Evolutionary conservation across 2,113 vertebrate species (phyloP).

Genomic region (Accipiter cooperii): DNA sequence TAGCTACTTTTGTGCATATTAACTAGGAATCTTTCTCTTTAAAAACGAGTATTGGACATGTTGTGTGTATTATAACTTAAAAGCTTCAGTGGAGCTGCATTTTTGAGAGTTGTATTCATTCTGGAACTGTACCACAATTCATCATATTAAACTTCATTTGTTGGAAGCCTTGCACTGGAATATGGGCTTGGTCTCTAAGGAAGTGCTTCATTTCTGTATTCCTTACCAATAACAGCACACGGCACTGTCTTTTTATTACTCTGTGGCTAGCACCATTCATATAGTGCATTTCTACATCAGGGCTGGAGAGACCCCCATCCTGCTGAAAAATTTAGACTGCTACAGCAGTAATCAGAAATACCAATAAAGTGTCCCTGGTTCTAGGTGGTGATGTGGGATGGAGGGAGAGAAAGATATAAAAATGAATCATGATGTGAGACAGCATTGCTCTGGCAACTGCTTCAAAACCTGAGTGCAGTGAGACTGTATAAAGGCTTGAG

Average conservation of each 20-base stretch:
- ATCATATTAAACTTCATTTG: constrained; percentile 77
- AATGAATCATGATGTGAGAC: constrained; percentile 79
- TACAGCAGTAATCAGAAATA: constrained; percentile 79
- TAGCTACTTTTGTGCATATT: background rate
- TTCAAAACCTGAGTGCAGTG: constrained; percentile 69
- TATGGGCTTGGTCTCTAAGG: constrained; percentile 68
- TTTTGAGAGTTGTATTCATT: constrained; percentile 48
- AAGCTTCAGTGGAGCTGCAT: constrained; percentile 58
- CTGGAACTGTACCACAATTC: constrained; percentile 60
- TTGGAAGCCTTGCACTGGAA: constrained; percentile 70
- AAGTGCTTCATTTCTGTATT: constrained; percentile 67
- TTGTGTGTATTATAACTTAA: constrained; percentile 43
- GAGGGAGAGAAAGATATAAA: constrained; percentile 78
- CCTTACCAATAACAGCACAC: constrained; percentile 55
- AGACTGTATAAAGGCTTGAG: constrained; percentile 63
- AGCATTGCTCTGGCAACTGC: constrained; percentile 73
- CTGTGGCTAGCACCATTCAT: constrained; percentile 51
- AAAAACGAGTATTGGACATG: background rate
- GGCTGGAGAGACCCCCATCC: constrained; percentile 68
- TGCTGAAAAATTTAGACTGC: constrained; percentile 79
- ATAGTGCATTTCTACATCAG: constrained; percentile 55
- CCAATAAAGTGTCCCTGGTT: constrained; percentile 78
- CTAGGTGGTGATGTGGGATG: constrained; percentile 75
- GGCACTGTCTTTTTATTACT: constrained; percentile 69
- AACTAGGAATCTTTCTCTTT: background rate